Percentiles rank a stretch among this genome's conserved stretches.
These are phyloP conservation scores for Dolichotis patagonum DNA, from an alignment of 2,113 vertebrate species.

Conservation along the genomic window DNA sequence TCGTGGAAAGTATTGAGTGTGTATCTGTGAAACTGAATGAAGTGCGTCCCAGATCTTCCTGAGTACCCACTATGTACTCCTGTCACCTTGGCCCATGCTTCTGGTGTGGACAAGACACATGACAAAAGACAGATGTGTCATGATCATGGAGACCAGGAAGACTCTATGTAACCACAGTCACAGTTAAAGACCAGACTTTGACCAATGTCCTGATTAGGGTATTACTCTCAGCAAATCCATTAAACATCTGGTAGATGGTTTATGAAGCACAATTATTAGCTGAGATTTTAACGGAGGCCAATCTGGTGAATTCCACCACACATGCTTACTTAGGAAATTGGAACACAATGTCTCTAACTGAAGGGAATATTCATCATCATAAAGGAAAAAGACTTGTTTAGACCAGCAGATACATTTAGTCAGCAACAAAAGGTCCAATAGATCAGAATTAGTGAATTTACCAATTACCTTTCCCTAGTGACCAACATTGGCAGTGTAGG, in stretches of 20 bases:
- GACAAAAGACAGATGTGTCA: conserved; percentile 32
- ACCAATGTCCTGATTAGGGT: conserved; percentile 66
- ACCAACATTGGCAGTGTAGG: conserved; percentile 61
- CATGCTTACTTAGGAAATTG: background rate
- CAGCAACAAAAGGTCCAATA: conserved; percentile 39
- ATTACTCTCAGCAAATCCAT: conserved; percentile 54
- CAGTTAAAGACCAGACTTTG: conserved; percentile 72
- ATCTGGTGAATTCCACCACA: background rate
- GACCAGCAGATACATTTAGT: conserved; percentile 31
- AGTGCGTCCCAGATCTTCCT: background rate
- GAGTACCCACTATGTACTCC: background rate
- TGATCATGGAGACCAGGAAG: conserved; percentile 48
- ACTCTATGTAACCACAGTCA: conserved; percentile 32
- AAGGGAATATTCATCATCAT: conserved; percentile 48
- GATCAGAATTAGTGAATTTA: conserved; percentile 73
- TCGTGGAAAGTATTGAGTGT: background rate
- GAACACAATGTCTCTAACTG: background rate
- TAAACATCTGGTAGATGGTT: background rate
- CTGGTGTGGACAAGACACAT: conserved; percentile 28
- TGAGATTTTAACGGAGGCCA: conserved; percentile 3
- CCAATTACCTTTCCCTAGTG: conserved; percentile 56
- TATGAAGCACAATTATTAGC: background rate
- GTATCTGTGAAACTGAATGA: background rate
- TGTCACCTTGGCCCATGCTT: conserved; percentile 71
- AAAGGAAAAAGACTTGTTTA: conserved; percentile 30